Percentiles rank a stretch among this genome's conserved stretches.
Evolutionary conservation across 1,140 invertebrate species (phyloP).

Genomic region (Lepidurus arcticus): DNA sequence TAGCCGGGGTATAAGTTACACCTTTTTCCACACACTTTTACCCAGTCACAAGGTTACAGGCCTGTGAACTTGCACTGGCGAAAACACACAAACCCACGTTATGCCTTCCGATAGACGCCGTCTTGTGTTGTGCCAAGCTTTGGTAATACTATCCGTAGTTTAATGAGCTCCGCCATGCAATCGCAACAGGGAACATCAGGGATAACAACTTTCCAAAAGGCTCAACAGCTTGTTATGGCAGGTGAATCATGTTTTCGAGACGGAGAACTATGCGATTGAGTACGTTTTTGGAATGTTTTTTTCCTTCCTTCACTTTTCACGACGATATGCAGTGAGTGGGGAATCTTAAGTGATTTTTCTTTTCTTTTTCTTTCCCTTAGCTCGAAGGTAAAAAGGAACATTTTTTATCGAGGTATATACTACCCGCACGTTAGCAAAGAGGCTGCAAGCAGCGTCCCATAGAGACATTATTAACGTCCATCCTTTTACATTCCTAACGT

Average conservation of each 20-base stretch:
- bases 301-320: neutral
- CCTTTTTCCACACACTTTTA: neutral
- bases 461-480: constrained; percentile 1
- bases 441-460: neutral
- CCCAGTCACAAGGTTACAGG: constrained; percentile 3
- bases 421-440: neutral
- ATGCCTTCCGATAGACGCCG: constrained; percentile 4
- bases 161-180: constrained; percentile 14
- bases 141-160: constrained; percentile 9
- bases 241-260: constrained; percentile 8
- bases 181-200: constrained; percentile 11
- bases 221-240: constrained; percentile 18
- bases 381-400: neutral
- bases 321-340: neutral
- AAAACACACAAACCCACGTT: neutral
- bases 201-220: constrained; percentile 15
- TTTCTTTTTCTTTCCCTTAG: neutral
- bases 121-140: neutral
- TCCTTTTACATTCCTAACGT: constrained; percentile 2
- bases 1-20: neutral
- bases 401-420: neutral
- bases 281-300: neutral
- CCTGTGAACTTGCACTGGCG: neutral
- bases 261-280: neutral
- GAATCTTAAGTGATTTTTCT: neutral